Base-by-base conservation (phyloP, 2,797 vertebrate species). In the Xenopus petersii region DNA sequence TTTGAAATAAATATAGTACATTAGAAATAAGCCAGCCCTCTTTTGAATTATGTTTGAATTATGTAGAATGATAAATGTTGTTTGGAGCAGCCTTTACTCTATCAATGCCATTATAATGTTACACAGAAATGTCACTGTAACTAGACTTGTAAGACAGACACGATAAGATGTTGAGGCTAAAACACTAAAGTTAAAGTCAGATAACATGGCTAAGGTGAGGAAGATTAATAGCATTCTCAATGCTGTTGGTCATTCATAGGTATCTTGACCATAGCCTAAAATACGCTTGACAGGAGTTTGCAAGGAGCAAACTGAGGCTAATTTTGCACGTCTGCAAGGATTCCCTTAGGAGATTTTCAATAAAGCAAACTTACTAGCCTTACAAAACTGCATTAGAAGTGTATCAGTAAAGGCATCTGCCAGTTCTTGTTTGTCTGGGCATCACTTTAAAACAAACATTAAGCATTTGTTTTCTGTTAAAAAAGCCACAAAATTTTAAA, bases 151-250 rank as follows among this genome's bases (percentile, higher is more conserved):
- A 24, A 48, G 13, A 30, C 24, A 67, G 42, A 74, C 26, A 30
- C 26, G 26, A 51, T 69, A 12, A 62, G 61, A 69, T 81, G 78
- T 75, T 79, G 73, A 78, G 75, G 63, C 70, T 65, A 30, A 74
- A 82, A 66, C 79, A 69, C 26, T 30, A 30, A 81, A 17, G 60
- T n/a, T 61, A 75, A 65, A 75, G 1, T 21, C 71, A n/a, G 76
- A 58, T 36, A 33, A 63, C 64, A 75, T 77, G 84, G 79, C 73
- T 64, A 67, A 75, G 59, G 81, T 83, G 79, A 80, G 79, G 67
- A 79, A 81, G 82, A 84, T 84, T 71, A 87, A 86, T 86, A 81
- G 80, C 79, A 68, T 71, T 78, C 54, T 71, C 72, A 0, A 30
- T 74, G 72, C 80, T 82, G 47, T 67, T 83, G 74, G 68, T 81